Base-by-base conservation (phyloP, 2,797 vertebrate genomes). In the Linurgus olivaceus region DNA sequence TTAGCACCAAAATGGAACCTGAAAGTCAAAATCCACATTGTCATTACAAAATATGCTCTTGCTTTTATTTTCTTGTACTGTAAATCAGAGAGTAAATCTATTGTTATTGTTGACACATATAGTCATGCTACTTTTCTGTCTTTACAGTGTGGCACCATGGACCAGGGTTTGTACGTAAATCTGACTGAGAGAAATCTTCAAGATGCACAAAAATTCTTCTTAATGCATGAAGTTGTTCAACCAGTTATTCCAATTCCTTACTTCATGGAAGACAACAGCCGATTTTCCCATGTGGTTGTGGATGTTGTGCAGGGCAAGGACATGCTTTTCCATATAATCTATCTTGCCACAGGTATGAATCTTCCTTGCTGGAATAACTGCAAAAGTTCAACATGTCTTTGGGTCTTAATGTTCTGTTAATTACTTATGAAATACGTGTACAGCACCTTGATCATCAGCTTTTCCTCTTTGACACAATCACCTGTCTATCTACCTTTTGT, bases 221-320 rank as follows among this genome's bases (percentile, higher is more conserved):
- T 99, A 94, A 99, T 99, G 99, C 99, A 99, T 4, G 99, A 99
- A 83, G 99, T 99, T 38, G 97, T 99, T 68, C 99, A 99, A 93
- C 99, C 99, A 0, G 98, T 99, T 90, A 98, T 97, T 73, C 97
- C 98, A 1, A 97, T 99, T 92, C 99, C 99, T 3, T 98, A 98
- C 95, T 99, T 99, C 97, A 99, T 99, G 99, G 99, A 99, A 96
- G 99, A 99, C 97, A 99, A 98, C 26, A 98, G 99, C 54, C 98
- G 99, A 76, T 99, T 99, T 96, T 99, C 98, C 72, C 99, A 99
- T 10, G 98, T 99, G 84, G 99, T 98, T 0, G 99, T 99, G 88
- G 99, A 99, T 62, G 99, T 99, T 63, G 99, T 99, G 31, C 99
- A 99, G 97, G 99, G 99, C 94, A 98, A 99, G 91, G 99, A 99